Conservation (phyloP, 2,888 invertebrate species). For the Busseola fusca region DNA sequence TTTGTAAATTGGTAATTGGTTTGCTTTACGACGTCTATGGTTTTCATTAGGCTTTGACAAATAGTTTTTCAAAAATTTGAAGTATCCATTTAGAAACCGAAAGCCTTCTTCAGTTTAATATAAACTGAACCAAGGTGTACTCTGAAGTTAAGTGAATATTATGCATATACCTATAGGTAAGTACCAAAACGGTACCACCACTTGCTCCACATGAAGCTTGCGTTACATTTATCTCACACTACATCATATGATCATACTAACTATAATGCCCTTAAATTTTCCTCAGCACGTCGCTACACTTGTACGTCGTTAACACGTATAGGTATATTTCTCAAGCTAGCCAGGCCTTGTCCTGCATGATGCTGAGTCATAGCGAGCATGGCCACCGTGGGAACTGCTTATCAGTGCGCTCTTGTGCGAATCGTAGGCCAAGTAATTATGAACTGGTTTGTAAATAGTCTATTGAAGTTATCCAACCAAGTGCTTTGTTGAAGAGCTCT, state of each 20-base stretch:
- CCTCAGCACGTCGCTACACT: conserved; percentile 65
- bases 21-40: background rate
- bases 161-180: background rate
- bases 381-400: conserved; percentile 76
- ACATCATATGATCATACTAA: conserved; percentile 61
- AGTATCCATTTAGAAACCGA: background rate
- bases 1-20: background rate
- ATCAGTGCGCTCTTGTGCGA: conserved; percentile 68
- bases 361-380: conserved; percentile 75
- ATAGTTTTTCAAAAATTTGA: background rate
- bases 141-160: background rate
- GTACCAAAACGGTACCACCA: background rate
- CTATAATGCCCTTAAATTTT: conserved; percentile 73
- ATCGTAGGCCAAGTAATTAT: conserved; percentile 66
- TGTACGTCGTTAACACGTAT: conserved; percentile 82
- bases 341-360: conserved; percentile 76
- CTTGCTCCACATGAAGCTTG: conserved; percentile 23
- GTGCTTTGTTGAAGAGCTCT: conserved; percentile 40
- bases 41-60: background rate
- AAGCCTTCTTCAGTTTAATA: background rate
- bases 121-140: background rate
- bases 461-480: conserved; percentile 48
- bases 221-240: conserved; percentile 51
- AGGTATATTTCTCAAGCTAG: conserved; percentile 68
- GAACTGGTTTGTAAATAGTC: conserved; percentile 40